Evolutionary conservation across 2,797 vertebrate species (phyloP).

Genomic region (Spinus olivaceus): DNA sequence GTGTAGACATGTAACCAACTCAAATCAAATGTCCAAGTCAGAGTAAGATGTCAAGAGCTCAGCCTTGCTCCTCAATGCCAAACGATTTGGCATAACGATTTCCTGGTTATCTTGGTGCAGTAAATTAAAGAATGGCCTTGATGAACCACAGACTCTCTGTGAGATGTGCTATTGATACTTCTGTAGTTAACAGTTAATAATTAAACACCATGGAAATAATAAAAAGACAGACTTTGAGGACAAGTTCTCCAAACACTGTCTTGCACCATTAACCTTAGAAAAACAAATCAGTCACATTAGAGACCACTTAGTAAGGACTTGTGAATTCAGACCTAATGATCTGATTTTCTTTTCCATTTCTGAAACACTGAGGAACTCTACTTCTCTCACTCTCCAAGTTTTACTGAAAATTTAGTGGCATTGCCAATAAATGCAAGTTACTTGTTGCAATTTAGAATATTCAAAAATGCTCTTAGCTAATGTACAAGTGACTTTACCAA

Average conservation of each 20-base stretch:
- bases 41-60: neutral
- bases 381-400: neutral
- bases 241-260: neutral
- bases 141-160: neutral
- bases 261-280: neutral
- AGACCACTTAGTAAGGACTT: neutral
- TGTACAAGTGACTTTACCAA: neutral
- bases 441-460: neutral
- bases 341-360: neutral
- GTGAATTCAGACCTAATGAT: neutral
- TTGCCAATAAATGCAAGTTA: neutral
- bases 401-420: neutral
- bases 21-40: neutral
- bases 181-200: neutral
- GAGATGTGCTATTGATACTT: neutral
- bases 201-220: neutral
- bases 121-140: neutral
- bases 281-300: neutral
- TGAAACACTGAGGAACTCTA: neutral
- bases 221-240: neutral
- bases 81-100: too few species aligned
- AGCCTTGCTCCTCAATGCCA: neutral
- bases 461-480: neutral
- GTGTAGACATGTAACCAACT: neutral
- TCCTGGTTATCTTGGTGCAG: neutral